Conservation (phyloP, 2,113 vertebrate genomes). For the Butastur rufipennis region DNA sequence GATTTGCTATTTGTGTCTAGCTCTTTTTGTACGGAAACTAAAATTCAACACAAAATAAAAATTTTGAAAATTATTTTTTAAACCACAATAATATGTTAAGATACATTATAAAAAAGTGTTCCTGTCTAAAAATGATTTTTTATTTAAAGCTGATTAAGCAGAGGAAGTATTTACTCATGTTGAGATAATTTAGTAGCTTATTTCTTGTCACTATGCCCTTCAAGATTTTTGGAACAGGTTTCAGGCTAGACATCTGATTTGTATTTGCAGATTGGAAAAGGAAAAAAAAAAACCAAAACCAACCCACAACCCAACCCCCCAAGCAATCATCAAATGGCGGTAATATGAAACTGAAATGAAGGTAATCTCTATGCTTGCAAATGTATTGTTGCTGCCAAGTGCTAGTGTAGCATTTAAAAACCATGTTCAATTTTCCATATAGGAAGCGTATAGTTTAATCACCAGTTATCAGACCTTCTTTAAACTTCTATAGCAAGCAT, state of each 20-base stretch:
- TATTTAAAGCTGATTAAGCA: not conserved
- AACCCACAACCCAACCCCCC: too few species aligned
- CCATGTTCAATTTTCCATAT: not conserved
- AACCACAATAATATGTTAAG: not conserved
- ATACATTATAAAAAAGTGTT: not conserved
- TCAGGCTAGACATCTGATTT: not conserved
- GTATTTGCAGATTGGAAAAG: not conserved
- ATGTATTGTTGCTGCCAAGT: not conserved
- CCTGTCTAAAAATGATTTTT: not conserved
- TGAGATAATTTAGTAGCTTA: not conserved
- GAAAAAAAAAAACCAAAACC: not conserved
- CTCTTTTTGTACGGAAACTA: not conserved
- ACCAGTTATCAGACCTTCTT: not conserved
- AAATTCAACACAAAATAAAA: not conserved
- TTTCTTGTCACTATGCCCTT: not conserved
- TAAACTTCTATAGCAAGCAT: not conserved
- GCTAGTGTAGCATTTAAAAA: not conserved
- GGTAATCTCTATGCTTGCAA: not conserved
- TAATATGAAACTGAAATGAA: not conserved
- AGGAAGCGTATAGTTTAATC: not conserved
- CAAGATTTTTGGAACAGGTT: not conserved
- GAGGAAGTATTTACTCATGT: not conserved
- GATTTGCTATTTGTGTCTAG: not conserved
- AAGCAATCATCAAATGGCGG: rapidly evolving
- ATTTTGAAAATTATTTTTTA: not conserved